Conservation (phyloP, 2,797 vertebrate genomes). For the Malurus leucopterus region DNA sequence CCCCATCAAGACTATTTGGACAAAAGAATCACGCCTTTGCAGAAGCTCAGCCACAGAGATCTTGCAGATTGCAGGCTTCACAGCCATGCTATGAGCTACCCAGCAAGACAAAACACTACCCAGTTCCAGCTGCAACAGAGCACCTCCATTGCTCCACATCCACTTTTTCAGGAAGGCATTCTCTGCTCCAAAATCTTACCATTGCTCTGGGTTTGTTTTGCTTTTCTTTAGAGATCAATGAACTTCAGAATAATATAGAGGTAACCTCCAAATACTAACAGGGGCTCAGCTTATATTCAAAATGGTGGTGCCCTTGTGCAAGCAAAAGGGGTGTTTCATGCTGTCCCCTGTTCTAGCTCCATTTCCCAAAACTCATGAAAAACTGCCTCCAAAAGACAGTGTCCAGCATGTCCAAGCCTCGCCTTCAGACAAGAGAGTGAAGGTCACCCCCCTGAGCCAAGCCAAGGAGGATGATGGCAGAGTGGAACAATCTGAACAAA, state of each 20-base stretch:
- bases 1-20: not conserved
- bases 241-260: not conserved
- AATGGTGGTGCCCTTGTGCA: not conserved
- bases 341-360: not conserved
- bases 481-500: not conserved
- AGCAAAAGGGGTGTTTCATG: not conserved
- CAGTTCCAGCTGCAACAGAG: not conserved
- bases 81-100: accelerated
- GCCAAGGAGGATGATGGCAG: not conserved
- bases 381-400: not conserved
- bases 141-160: not conserved
- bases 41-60: not conserved
- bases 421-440: not conserved
- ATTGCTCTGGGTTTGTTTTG: not conserved
- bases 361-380: not conserved
- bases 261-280: not conserved
- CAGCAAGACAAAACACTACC: not conserved
- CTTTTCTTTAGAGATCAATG: not conserved
- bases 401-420: not conserved
- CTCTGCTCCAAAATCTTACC: not conserved
- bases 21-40: not conserved
- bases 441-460: not conserved
- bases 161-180: not conserved
- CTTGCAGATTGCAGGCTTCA: not conserved
- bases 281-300: not conserved